Percentiles rank a stretch among this genome's conserved stretches.
These are phyloP conservation scores for Boloria selene DNA, from an alignment of 2,888 invertebrate species.

Conservation along the genomic window DNA sequence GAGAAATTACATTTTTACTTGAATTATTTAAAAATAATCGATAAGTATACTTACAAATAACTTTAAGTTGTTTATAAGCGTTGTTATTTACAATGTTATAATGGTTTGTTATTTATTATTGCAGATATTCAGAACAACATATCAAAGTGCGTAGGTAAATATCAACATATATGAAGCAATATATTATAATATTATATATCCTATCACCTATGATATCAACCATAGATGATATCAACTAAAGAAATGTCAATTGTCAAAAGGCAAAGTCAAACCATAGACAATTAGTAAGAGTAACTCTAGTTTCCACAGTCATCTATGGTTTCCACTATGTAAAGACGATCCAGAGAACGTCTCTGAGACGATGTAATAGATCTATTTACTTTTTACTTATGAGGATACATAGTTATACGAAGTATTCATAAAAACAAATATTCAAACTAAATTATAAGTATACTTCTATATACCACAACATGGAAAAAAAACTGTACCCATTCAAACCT, in stretches of 20 bases:
- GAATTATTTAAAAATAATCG: slow-evolving; percentile 1
- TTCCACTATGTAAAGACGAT: no score
- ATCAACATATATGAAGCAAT: no score
- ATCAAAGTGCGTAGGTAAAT: slow-evolving; percentile 36
- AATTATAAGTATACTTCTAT: background rate
- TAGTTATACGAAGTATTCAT: background rate
- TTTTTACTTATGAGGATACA: background rate
- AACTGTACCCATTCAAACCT: slow-evolving; percentile 22
- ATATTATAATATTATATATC: no score
- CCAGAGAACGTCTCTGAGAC: no score
- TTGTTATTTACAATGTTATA: slow-evolving; percentile 1
- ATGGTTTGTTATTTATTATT: slow-evolving; percentile 17
- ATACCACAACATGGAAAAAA: background rate
- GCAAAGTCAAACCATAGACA: slow-evolving; percentile 24
- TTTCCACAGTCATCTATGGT: no score
- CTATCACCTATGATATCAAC: no score
- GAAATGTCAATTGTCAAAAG: slow-evolving; percentile 32
- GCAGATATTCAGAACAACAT: slow-evolving; percentile 16
- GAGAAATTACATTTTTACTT: slow-evolving; percentile 22
- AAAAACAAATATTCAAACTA: background rate
- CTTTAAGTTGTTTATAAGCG: slow-evolving; percentile 1
- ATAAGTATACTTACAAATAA: slow-evolving; percentile 25
- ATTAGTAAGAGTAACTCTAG: no score
- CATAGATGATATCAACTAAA: slow-evolving; percentile 27
- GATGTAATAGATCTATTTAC: no score